Evolutionary conservation across 2,797 vertebrate species (phyloP).

Genomic region (Octomys mimax): DNA sequence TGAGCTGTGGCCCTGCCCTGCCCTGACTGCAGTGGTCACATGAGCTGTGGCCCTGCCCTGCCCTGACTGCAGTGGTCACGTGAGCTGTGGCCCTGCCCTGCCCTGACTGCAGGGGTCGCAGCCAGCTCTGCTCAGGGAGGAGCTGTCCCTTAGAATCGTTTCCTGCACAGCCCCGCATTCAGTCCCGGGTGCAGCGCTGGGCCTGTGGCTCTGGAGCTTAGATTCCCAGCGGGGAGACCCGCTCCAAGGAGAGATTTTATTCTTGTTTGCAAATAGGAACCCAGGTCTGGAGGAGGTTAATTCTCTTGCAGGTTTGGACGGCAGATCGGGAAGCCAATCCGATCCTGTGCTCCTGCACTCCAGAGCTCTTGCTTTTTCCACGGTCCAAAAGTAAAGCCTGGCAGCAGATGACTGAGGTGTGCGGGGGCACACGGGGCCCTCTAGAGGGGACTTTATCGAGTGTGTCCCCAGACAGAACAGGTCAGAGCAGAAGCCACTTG

Average conservation of each 20-base stretch:
- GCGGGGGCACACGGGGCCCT: no score
- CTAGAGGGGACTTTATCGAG: neutral
- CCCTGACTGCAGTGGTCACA: rapidly evolving
- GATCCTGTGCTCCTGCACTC: neutral
- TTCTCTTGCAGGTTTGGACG: neutral
- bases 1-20: no score
- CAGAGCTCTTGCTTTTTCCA: neutral
- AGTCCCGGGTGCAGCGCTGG: neutral
- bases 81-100: neutral
- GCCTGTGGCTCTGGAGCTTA: neutral
- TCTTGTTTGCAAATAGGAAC: neutral
- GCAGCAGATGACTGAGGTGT: neutral
- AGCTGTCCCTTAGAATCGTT: neutral
- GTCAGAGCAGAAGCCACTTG: neutral
- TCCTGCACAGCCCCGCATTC: neutral
- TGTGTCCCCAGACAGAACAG: neutral
- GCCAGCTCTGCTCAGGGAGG: neutral
- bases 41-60: neutral
- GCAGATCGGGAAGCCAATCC: no score
- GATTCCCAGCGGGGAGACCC: neutral
- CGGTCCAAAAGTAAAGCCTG: neutral
- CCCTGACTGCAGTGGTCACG: neutral
- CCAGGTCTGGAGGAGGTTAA: neutral
- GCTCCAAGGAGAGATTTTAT: neutral
- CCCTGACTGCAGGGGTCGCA: no score